phyloP scores from a whole-genome alignment of 2,888 invertebrate species.

The Globia sparganii region DNA sequence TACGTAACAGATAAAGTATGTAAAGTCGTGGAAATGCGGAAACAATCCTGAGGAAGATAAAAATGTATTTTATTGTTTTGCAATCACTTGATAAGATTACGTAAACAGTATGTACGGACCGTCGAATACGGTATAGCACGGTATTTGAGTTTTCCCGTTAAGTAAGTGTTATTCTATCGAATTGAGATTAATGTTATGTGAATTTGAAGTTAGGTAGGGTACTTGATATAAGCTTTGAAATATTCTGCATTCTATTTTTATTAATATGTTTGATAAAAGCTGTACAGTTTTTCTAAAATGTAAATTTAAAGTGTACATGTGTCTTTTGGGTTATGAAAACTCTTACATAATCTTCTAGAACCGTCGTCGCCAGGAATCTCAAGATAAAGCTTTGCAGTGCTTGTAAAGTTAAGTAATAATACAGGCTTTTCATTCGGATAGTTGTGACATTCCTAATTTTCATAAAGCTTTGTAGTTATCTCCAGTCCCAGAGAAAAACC shows the following conservation, averaged over 20 bases:
- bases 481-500: conserved; percentile 31
- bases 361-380: background rate
- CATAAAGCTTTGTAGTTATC: conserved; percentile 48
- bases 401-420: conserved; percentile 40
- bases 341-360: conserved; percentile 3
- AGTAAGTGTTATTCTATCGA: conserved; percentile 22
- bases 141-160: background rate
- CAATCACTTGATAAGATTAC: conserved; percentile 46
- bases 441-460: conserved; percentile 43
- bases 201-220: no score
- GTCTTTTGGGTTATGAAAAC: conserved; percentile 1
- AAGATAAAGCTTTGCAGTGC: conserved; percentile 33
- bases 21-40: conserved; percentile 32
- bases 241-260: background rate
- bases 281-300: background rate
- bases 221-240: background rate
- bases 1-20: conserved; percentile 50
- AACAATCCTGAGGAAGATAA: conserved; percentile 42
- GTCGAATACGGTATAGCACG: background rate
- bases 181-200: background rate
- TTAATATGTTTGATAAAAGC: background rate
- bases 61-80: conserved; percentile 50
- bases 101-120: background rate
- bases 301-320: background rate
- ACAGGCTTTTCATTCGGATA: conserved; percentile 21